These are phyloP conservation scores for Monochamus alternatus DNA, from an alignment of 2,888 invertebrate genomes.

Conservation along the genomic window DNA sequence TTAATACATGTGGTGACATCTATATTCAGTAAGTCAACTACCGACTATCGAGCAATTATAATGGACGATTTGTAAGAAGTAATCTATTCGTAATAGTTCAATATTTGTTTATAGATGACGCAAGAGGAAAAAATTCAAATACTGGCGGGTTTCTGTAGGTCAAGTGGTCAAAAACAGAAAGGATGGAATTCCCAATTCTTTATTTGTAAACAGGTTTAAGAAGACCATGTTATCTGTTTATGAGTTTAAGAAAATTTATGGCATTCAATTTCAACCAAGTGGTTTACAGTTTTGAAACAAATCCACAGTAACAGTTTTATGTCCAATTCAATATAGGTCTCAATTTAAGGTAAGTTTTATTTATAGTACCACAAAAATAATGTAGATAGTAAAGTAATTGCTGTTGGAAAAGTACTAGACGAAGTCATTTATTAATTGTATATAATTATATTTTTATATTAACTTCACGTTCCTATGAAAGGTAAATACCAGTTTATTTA, in stretches of 20 bases:
- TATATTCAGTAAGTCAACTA: not conserved
- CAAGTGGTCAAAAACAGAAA: conserved; percentile 24
- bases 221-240: conserved; percentile 27
- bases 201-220: conserved; percentile 47
- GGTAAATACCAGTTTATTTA: not conserved
- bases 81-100: not conserved
- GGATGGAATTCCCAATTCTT: conserved; percentile 41
- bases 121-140: conserved; percentile 8
- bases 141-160: conserved; percentile 34
- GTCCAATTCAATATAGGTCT: not conserved
- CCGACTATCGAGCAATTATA: not conserved
- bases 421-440: not conserved
- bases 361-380: not conserved
- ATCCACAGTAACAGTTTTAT: not conserved
- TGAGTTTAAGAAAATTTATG: conserved; percentile 16
- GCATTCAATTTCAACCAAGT: conserved; percentile 7
- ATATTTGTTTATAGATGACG: conserved; percentile 15
- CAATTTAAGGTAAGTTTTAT: conserved; percentile 28
- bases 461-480: not conserved
- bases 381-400: not conserved
- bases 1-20: not conserved
- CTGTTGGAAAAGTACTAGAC: conserved; percentile 1
- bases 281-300: conserved; percentile 3
- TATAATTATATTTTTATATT: conserved; percentile 2
- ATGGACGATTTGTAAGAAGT: not conserved